Conservation (phyloP, 2,888 invertebrate genomes). For the Orthosia gracilis region DNA sequence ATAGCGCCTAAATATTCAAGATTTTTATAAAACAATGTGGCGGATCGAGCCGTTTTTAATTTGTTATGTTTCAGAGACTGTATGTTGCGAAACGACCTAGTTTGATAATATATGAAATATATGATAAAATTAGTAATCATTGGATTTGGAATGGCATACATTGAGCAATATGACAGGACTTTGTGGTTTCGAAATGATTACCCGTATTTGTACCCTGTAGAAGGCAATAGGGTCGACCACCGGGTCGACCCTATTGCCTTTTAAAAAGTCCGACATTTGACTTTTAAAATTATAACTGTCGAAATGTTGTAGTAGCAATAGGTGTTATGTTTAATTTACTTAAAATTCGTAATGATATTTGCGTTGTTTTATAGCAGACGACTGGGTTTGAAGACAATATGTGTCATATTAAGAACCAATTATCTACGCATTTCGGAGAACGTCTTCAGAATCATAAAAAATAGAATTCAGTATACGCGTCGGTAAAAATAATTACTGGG, state of each 20-base stretch:
- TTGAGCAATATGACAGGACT: slow-evolving; percentile 21
- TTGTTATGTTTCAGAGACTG: slow-evolving; percentile 16
- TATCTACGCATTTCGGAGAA: not conserved
- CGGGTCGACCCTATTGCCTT: too few relatives aligned
- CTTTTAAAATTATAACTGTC: too few relatives aligned
- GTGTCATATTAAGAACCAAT: not conserved
- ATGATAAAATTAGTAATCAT: slow-evolving; percentile 39
- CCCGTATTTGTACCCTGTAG: too few relatives aligned
- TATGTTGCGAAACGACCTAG: slow-evolving; percentile 37
- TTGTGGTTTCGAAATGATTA: slow-evolving; percentile 2
- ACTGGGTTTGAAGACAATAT: not conserved
- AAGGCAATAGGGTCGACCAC: too few relatives aligned
- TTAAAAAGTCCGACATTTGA: too few relatives aligned
- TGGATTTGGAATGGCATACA: slow-evolving; percentile 25
- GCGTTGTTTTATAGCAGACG: not conserved
- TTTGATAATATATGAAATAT: slow-evolving; percentile 29
- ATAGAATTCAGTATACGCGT: slow-evolving; percentile 6
- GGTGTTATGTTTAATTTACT: not conserved
- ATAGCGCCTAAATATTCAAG: slow-evolving; percentile 66
- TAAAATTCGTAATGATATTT: not conserved
- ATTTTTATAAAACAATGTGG: slow-evolving; percentile 55
- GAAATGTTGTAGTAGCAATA: too few relatives aligned
- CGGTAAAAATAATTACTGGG: not conserved
- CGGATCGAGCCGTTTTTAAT: slow-evolving; percentile 24
- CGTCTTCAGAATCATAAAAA: slow-evolving; percentile 8